phyloP scores from a whole-genome alignment of 2,797 vertebrate species.

The Geotrypetes seraphini region DNA sequence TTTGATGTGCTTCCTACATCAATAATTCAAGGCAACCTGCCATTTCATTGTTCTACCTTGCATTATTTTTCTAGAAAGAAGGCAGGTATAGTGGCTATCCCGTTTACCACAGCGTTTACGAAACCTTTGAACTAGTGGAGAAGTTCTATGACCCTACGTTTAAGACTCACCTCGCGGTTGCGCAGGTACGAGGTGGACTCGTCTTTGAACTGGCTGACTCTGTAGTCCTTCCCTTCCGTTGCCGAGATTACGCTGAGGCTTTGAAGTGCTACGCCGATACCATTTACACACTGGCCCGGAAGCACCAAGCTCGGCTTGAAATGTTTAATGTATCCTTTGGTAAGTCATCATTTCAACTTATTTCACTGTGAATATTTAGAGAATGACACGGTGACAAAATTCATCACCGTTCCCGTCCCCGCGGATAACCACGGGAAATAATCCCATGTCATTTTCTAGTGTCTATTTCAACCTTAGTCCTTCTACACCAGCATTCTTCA shows the following conservation, averaged over 20 bases:
- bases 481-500: too few relatives aligned
- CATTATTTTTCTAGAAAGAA: slow-evolving; percentile 50
- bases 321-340: slow-evolving; percentile 69
- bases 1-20: too few relatives aligned
- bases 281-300: slow-evolving; percentile 62
- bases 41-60: too few relatives aligned
- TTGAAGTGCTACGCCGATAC: slow-evolving; percentile 59
- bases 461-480: too few relatives aligned
- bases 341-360: slow-evolving; percentile 33
- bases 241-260: slow-evolving; percentile 66
- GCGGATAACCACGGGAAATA: too few relatives aligned
- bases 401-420: too few relatives aligned
- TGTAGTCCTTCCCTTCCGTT: slow-evolving; percentile 72
- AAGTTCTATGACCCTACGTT: slow-evolving; percentile 85
- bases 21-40: too few relatives aligned
- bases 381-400: too few relatives aligned
- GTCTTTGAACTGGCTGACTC: slow-evolving; percentile 73
- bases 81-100: slow-evolving; percentile 81
- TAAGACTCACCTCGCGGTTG: slow-evolving; percentile 69
- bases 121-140: slow-evolving; percentile 86
- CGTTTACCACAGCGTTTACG: slow-evolving; percentile 88
- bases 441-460: too few relatives aligned
- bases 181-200: slow-evolving; percentile 77
- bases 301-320: slow-evolving; percentile 48
- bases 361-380: not conserved